Conservation (phyloP, 2,888 invertebrate species). For the Dicranocentrus wangi region DNA sequence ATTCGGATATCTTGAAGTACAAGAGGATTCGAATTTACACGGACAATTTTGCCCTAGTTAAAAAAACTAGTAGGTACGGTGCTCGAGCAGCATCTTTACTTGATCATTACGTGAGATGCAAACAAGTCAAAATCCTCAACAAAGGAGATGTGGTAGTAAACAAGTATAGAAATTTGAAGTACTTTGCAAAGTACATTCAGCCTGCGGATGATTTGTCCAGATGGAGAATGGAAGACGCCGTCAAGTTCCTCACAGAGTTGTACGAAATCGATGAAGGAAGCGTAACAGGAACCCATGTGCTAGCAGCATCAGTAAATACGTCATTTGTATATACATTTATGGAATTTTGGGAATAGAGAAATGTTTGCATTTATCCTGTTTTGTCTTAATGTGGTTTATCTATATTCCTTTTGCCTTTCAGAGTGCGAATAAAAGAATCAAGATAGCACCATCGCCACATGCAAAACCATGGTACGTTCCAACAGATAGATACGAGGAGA, state of each 20-base stretch:
- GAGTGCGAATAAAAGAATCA: too few species aligned
- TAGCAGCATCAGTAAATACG: too few species aligned
- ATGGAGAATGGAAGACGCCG: slow-evolving; percentile 26
- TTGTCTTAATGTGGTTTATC: too few species aligned
- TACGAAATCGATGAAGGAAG: slow-evolving; percentile 39
- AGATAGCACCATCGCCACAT: too few species aligned
- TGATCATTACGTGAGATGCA: slow-evolving; percentile 13
- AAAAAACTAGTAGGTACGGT: neutral
- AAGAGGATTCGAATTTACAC: slow-evolving; percentile 37
- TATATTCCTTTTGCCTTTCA: too few species aligned
- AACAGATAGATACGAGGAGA: too few species aligned
- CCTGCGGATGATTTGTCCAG: slow-evolving; percentile 57
- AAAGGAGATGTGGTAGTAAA: neutral
- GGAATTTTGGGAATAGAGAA: too few species aligned
- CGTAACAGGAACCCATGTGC: slow-evolving; percentile 15
- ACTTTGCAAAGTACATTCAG: slow-evolving; percentile 39
- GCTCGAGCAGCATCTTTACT: neutral
- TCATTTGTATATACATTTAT: too few species aligned
- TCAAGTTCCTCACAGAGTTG: slow-evolving; percentile 20
- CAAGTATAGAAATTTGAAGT: slow-evolving; percentile 2
- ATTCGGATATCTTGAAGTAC: neutral
- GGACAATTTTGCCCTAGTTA: slow-evolving; percentile 29
- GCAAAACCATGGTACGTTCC: too few species aligned
- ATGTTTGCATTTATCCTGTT: too few species aligned
- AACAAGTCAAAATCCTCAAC: neutral